Conservation (phyloP, 2,797 vertebrate species). For the Capromys pilorides region DNA sequence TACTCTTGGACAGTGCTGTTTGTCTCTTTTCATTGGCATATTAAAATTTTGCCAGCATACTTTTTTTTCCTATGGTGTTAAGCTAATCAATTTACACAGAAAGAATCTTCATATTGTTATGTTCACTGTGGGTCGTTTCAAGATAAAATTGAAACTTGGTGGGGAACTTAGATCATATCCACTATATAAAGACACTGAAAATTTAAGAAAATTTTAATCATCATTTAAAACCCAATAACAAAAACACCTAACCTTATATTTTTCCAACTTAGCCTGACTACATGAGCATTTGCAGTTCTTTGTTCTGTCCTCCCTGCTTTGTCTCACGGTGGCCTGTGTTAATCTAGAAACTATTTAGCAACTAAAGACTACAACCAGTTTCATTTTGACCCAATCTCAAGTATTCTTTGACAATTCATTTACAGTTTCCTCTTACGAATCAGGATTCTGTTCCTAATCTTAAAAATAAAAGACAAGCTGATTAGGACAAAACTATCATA, state of each 20-base stretch:
- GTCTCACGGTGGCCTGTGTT: background rate
- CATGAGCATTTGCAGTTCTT: background rate
- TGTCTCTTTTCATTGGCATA: slow-evolving; percentile 43
- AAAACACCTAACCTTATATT: background rate
- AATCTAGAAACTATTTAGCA: slow-evolving; percentile 6
- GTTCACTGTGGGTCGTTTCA: slow-evolving; percentile 53
- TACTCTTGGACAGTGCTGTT: slow-evolving; percentile 32
- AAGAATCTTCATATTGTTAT: slow-evolving; percentile 36
- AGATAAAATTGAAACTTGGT: slow-evolving; percentile 71
- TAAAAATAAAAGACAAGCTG: background rate
- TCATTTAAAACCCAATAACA: background rate
- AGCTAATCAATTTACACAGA: slow-evolving; percentile 65
- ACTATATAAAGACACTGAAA: background rate
- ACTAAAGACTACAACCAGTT: background rate
- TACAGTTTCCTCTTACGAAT: slow-evolving; percentile 3
- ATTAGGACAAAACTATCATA: background rate
- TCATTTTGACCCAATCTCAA: slow-evolving; percentile 10
- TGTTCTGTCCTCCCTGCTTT: background rate
- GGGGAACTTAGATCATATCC: background rate
- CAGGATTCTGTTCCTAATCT: background rate
- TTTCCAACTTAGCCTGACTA: background rate
- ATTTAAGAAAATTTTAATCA: slow-evolving; percentile 53
- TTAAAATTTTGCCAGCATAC: slow-evolving; percentile 51
- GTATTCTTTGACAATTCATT: background rate
- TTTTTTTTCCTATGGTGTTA: slow-evolving; percentile 39